Conservation (phyloP, 2,113 vertebrate genomes). For the Excalfactoria chinensis region DNA sequence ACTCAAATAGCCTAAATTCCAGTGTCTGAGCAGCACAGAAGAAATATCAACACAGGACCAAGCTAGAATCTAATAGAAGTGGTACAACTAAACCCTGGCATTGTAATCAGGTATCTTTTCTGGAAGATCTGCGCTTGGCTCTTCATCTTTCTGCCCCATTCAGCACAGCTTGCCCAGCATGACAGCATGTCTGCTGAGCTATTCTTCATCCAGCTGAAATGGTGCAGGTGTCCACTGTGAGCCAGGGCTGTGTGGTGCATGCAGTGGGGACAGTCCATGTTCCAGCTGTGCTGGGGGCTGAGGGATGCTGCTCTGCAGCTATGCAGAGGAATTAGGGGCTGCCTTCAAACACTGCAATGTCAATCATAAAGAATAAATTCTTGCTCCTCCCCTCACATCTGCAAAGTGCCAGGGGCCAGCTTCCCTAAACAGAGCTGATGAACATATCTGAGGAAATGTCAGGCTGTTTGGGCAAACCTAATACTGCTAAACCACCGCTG, state of each 20-base stretch:
- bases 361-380: constrained; percentile 23
- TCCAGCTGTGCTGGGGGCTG: neutral
- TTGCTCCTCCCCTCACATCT: constrained; percentile 8
- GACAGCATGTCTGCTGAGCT: neutral
- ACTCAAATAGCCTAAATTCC: neutral
- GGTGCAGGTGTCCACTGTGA: neutral
- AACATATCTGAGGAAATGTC: constrained; percentile 14
- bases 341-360: neutral
- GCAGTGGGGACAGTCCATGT: neutral
- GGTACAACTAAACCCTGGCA: neutral
- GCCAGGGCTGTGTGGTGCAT: neutral
- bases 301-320: neutral
- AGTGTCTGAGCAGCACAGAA: neutral
- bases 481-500: neutral
- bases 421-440: constrained; percentile 27
- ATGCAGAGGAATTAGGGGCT: neutral
- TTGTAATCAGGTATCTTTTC: neutral
- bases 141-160: neutral
- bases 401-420: neutral
- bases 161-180: neutral
- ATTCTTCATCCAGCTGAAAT: neutral
- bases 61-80: neutral
- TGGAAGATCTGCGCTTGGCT: neutral
- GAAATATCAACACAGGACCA: neutral
- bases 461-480: neutral